These are phyloP conservation scores for Telenomus remus DNA, from an alignment of 1,140 invertebrate genomes.

Conservation along the genomic window DNA sequence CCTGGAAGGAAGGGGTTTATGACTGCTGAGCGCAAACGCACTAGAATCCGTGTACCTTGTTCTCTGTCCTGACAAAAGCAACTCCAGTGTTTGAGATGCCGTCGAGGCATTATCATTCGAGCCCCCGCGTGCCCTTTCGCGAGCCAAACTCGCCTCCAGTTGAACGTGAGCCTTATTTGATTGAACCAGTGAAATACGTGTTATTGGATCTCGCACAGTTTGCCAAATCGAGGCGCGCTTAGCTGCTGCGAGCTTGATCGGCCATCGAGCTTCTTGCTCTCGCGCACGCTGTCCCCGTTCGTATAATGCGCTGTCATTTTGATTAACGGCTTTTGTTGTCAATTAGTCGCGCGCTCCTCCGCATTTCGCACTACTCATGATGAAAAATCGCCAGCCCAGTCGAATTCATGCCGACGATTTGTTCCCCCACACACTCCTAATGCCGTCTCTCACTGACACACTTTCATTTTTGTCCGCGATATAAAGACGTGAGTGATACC, in stretches of 20 bases:
- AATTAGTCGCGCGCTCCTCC: neutral
- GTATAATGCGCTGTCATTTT: neutral
- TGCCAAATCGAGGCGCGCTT: no score
- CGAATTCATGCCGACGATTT: constrained; percentile 1
- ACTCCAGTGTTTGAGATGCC: constrained; percentile 57
- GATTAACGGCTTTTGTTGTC: constrained; percentile 2
- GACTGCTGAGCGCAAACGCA: constrained; percentile 58
- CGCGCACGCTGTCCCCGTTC: neutral
- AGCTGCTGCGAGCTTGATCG: no score
- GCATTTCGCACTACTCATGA: no score
- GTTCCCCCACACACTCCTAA: neutral
- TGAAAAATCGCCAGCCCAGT: no score
- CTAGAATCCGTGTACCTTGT: constrained; percentile 56
- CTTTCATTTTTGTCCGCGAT: neutral
- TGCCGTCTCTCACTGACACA: neutral
- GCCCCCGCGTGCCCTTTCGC: constrained; percentile 5
- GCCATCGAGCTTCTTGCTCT: neutral
- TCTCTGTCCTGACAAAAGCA: constrained; percentile 55
- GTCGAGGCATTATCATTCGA: constrained; percentile 52
- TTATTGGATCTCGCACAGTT: constrained; percentile 19
- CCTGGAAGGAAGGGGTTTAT: constrained; percentile 56
- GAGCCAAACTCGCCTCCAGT: neutral
- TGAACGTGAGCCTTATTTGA: constrained; percentile 40
- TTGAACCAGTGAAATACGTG: constrained; percentile 50
- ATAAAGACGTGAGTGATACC: constrained; percentile 33